phyloP scores from a whole-genome alignment of 2,888 invertebrate genomes.

The Psococerastis gibbosa region DNA sequence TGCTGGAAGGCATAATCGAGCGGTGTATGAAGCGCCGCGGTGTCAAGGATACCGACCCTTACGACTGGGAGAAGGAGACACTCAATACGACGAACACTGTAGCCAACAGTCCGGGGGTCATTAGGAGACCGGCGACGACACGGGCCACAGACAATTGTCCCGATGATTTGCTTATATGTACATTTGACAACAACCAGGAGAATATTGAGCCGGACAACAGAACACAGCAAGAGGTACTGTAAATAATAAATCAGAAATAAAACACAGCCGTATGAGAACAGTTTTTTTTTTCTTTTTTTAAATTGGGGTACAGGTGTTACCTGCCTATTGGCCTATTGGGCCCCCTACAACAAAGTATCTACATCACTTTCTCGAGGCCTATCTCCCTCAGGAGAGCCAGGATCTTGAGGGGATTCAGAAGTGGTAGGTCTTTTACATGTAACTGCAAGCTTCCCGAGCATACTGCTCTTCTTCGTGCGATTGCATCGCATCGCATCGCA shows the following conservation, averaged over 20 bases:
- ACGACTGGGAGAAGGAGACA: slow-evolving; percentile 76
- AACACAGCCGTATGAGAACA: too few species aligned
- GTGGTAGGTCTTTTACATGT: too few species aligned
- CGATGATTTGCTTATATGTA: slow-evolving; percentile 4
- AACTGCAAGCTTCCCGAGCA: too few species aligned
- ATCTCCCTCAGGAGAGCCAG: too few species aligned
- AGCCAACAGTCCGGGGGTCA: slow-evolving; percentile 20
- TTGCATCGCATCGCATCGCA: too few species aligned
- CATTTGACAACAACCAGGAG: slow-evolving; percentile 40
- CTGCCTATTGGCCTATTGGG: too few species aligned
- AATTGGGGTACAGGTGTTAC: too few species aligned
- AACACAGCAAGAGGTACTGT: slow-evolving; percentile 28
- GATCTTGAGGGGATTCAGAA: too few species aligned
- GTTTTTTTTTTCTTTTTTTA: too few species aligned
- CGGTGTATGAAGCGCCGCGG: slow-evolving; percentile 86
- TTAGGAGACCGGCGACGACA: slow-evolving; percentile 19
- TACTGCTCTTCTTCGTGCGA: too few species aligned
- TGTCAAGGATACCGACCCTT: slow-evolving; percentile 77
- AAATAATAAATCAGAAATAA: slow-evolving; percentile 21
- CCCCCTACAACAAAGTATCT: too few species aligned
- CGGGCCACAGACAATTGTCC: slow-evolving; percentile 2
- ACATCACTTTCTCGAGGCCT: too few species aligned
- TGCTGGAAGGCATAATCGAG: slow-evolving; percentile 73
- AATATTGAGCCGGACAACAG: slow-evolving; percentile 48
- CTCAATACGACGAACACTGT: slow-evolving; percentile 18